Evolutionary conservation across 2,888 invertebrate genomes (phyloP).

Genomic region (Epinotia bilunana): DNA sequence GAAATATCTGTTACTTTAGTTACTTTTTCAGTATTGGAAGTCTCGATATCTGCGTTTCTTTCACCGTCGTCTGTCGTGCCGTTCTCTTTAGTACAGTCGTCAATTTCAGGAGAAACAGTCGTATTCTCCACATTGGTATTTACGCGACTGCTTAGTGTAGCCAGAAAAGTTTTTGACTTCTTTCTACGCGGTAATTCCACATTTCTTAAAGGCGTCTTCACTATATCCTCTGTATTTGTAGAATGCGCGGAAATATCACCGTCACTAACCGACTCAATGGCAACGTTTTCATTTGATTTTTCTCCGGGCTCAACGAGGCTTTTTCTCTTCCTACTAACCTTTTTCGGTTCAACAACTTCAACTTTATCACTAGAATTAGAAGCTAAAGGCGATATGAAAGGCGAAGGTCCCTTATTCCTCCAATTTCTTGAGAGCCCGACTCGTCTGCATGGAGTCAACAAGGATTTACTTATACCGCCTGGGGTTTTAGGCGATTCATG

Average conservation of each 20-base stretch:
- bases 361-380: slow-evolving; percentile 46
- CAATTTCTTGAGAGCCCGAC: slow-evolving; percentile 81
- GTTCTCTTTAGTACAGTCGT: slow-evolving; percentile 31
- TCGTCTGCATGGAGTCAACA: slow-evolving; percentile 82
- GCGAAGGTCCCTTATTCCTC: slow-evolving; percentile 69
- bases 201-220: slow-evolving; percentile 61
- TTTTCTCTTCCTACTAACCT: slow-evolving; percentile 62
- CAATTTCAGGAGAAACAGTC: slow-evolving; percentile 20
- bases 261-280: slow-evolving; percentile 46
- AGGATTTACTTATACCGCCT: slow-evolving; percentile 80
- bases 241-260: slow-evolving; percentile 35
- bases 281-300: slow-evolving; percentile 11
- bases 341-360: slow-evolving; percentile 53
- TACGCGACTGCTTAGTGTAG: slow-evolving; percentile 49
- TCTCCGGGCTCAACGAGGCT: slow-evolving; percentile 43
- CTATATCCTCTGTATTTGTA: slow-evolving; percentile 34
- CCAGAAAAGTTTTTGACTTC: slow-evolving; percentile 63
- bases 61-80: neutral
- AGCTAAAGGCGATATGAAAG: slow-evolving; percentile 72
- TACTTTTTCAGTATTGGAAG: slow-evolving; percentile 3
- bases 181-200: slow-evolving; percentile 61
- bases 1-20: neutral
- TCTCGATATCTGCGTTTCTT: neutral
- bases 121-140: slow-evolving; percentile 35
- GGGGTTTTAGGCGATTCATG: slow-evolving; percentile 76